Conservation (phyloP, 2,888 invertebrate genomes). For the Syrphus vitripennis region DNA sequence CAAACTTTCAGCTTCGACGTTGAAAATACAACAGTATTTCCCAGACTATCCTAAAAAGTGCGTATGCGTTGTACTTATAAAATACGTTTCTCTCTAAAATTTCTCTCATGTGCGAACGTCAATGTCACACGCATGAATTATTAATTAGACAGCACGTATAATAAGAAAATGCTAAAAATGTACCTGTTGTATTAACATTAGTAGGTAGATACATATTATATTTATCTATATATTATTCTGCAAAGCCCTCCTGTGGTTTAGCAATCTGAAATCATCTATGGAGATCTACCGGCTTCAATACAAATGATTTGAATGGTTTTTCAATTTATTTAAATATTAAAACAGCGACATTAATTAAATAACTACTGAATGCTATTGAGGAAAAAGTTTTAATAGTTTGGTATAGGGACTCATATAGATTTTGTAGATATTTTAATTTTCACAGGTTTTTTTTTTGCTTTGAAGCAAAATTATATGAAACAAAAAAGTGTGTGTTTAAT, state of each 20-base stretch:
- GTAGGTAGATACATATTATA: no score
- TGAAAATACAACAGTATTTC: not conserved
- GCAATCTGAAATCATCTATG: not conserved
- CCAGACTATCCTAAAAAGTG: not conserved
- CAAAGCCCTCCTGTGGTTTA: not conserved
- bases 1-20: no score
- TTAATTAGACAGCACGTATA: constrained; percentile 55
- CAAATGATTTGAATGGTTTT: not conserved
- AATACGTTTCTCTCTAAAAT: constrained; percentile 8
- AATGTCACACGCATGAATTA: constrained; percentile 64
- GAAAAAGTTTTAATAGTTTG: no score
- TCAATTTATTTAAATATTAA: constrained; percentile 8
- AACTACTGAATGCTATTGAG: constrained; percentile 5
- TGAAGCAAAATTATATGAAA: not conserved
- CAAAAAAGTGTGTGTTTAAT: not conserved
- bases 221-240: not conserved
- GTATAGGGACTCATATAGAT: no score
- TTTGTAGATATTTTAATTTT: not conserved
- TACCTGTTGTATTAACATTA: constrained; percentile 22
- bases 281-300: not conserved
- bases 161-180: constrained; percentile 5
- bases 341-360: not conserved
- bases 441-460: not conserved
- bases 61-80: not conserved
- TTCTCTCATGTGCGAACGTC: constrained; percentile 47